Evolutionary conservation across 1,140 invertebrate species (phyloP).

Genomic region (Panagrolaimus sp.): DNA sequence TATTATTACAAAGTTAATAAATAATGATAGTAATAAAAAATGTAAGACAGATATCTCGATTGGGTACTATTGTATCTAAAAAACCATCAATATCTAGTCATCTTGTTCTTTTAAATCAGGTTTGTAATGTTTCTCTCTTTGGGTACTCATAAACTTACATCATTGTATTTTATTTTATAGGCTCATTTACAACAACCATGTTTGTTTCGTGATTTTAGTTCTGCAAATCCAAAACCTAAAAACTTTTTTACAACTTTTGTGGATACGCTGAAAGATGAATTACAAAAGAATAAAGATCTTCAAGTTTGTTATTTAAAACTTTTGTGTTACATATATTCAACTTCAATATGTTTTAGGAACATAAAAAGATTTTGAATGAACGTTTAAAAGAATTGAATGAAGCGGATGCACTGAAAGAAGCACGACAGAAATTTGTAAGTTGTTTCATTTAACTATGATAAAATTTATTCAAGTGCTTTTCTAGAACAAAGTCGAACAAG

Average conservation of each 20-base stretch:
- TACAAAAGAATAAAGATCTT: conserved; percentile 95
- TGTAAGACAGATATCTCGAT: no score
- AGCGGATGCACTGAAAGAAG: conserved; percentile 87
- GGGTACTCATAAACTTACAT: no score
- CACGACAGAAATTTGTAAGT: conserved; percentile 66
- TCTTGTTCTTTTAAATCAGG: no score
- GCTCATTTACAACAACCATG: no score
- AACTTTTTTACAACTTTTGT: conserved; percentile 79
- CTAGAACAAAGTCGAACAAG: conserved; percentile 41
- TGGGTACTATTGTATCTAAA: no score
- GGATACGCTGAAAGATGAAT: conserved; percentile 86
- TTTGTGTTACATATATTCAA: conserved; percentile 15
- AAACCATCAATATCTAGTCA: no score
- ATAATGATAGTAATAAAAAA: no score
- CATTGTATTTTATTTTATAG: no score
- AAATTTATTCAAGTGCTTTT: neutral
- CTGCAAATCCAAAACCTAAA: neutral
- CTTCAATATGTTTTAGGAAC: conserved; percentile 65
- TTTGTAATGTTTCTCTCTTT: no score
- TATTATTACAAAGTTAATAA: no score
- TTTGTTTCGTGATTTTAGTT: neutral
- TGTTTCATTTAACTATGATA: conserved; percentile 23
- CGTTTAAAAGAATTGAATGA: conserved; percentile 96
- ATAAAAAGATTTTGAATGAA: conserved; percentile 86
- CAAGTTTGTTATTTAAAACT: conserved; percentile 65